Evolutionary conservation across 2,888 invertebrate genomes (phyloP), one percentile per base, ranked within the genome.

Genomic region (Metellina segmentata): DNA sequence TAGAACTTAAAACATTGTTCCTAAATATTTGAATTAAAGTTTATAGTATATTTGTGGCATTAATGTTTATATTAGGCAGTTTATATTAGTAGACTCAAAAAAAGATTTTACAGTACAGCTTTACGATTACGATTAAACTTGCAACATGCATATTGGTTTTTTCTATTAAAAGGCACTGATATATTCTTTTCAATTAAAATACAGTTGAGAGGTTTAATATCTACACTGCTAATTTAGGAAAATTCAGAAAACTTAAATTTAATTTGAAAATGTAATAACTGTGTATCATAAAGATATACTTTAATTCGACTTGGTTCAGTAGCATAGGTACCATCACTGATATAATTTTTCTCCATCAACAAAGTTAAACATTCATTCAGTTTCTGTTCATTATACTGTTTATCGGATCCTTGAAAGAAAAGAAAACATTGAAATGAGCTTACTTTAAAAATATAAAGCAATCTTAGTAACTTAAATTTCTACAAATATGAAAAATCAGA

Each of bases 381-480:
- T 95, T 99, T 99, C 94, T 98, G 98, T 94, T 96, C 96, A 94
- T 99, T 99, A 94, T 99, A 99, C 0, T 94, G 94, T 77, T 96
- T 96, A 94, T 97, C 96, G 94, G 98, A 98, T 2, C 99, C 99
- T 91, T 95, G 70, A 83, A 90, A 77, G 11, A 85, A 72, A 83
- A 70, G 69, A 74, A 34, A 19, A 52, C 49, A 49, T 77, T 49
- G 13, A 9, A 74, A 74, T 34, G 34, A 74, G n/a, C 20, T 34
- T 19, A 74, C 7, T 61, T 9, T 5, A 61, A 61, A 61, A 61
- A 61, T 11, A 1, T 61, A 16, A 11, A 61, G 11, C 61, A 9
- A 8, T 9, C 61, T 61, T 61, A 16, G 34, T 34, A 34, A 34
- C 4, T 34, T 4, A 34, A 34, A 34, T 34, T 34, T 34, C 34